Conservation (phyloP, 2,888 invertebrate genomes). For the Automeris io region DNA sequence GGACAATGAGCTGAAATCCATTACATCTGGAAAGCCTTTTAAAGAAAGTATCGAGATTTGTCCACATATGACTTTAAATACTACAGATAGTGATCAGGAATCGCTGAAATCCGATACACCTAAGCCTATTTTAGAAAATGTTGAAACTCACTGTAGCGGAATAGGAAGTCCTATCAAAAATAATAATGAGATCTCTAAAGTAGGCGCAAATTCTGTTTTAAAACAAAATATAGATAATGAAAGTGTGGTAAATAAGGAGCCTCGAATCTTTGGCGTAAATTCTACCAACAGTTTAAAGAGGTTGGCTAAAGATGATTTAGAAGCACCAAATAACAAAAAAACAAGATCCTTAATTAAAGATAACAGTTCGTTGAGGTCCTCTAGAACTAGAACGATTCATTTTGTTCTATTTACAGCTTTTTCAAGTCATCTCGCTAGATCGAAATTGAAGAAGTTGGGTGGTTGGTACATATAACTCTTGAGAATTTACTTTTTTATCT, state of each 20-base stretch:
- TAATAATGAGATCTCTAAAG: slow-evolving; percentile 19
- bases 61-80: too few relatives aligned
- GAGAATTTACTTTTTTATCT: too few relatives aligned
- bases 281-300: slow-evolving; percentile 40
- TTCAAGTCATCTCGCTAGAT: slow-evolving; percentile 43
- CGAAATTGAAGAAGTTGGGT: slow-evolving; percentile 54
- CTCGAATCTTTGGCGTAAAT: slow-evolving; percentile 39
- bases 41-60: too few relatives aligned
- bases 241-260: slow-evolving; percentile 48
- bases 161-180: too few relatives aligned
- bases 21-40: too few relatives aligned
- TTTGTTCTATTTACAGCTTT: slow-evolving; percentile 59
- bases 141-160: slow-evolving; percentile 45
- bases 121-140: slow-evolving; percentile 10
- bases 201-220: slow-evolving; percentile 25
- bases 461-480: slow-evolving; percentile 18
- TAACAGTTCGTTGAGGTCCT: slow-evolving; percentile 26
- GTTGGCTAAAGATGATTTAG: slow-evolving; percentile 24
- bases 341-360: slow-evolving; percentile 21
- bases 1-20: too few relatives aligned
- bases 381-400: slow-evolving; percentile 37
- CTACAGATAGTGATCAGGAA: too few relatives aligned
- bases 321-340: slow-evolving; percentile 37
- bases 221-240: slow-evolving; percentile 23
- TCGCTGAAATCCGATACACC: too few relatives aligned